Conservation (phyloP, 2,888 invertebrate genomes). For the Cataglyphis livida region DNA sequence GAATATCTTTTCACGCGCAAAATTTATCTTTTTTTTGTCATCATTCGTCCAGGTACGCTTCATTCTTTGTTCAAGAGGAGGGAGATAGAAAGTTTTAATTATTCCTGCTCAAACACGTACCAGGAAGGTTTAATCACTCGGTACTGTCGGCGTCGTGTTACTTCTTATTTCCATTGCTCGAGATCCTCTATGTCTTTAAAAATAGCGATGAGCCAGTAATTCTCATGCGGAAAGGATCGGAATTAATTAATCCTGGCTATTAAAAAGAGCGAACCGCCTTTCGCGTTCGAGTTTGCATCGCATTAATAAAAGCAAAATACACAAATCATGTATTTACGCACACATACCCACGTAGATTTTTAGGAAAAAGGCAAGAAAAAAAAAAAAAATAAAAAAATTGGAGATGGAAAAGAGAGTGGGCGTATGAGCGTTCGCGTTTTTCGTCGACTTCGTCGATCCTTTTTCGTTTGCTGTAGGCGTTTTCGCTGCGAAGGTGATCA, state of each 20-base stretch:
- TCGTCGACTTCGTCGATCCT: constrained; percentile 37
- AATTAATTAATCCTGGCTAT: constrained; percentile 42
- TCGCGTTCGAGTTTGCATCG: constrained; percentile 9
- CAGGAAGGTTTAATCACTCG: constrained; percentile 42
- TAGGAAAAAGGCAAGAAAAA: constrained; percentile 48
- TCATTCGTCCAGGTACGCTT: neutral
- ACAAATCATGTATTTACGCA: neutral
- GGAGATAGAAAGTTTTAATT: constrained; percentile 39
- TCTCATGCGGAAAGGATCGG: constrained; percentile 24
- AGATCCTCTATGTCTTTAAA: constrained; percentile 9
- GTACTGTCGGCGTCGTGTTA: constrained; percentile 34
- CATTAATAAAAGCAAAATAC: neutral
- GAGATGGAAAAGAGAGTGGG: neutral
- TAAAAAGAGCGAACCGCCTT: constrained; percentile 35
- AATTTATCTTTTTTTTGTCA: constrained; percentile 25
- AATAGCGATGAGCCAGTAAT: constrained; percentile 23
- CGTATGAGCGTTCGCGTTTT: constrained; percentile 23
- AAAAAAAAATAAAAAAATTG: constrained; percentile 33
- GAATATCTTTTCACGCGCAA: neutral
- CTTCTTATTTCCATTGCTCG: constrained; percentile 16
- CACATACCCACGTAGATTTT: constrained; percentile 61
- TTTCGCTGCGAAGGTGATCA: constrained; percentile 70
- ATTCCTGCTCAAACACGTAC: constrained; percentile 45
- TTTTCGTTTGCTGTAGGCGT: constrained; percentile 39
- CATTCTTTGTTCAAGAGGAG: constrained; percentile 1